Evolutionary conservation across 2,797 vertebrate species (phyloP).

Genomic region (Pangasius djambal): DNA sequence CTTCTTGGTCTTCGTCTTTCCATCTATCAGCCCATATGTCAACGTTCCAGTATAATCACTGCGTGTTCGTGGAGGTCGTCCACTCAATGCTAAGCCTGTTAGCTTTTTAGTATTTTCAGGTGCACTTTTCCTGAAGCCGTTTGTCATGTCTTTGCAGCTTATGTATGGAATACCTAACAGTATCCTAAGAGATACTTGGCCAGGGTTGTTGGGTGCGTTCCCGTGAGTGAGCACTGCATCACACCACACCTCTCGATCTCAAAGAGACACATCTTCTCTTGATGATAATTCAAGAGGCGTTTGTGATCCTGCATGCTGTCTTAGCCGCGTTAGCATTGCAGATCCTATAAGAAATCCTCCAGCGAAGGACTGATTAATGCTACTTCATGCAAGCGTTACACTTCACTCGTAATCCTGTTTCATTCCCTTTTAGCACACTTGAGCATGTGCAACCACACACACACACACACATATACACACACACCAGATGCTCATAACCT

Average conservation of each 20-base stretch:
- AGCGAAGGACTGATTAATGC: neutral
- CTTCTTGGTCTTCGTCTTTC: neutral
- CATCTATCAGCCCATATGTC: neutral
- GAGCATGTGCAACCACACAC: neutral
- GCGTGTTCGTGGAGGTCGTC: neutral
- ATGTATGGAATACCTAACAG: neutral
- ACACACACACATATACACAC: neutral
- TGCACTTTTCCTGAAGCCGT: neutral
- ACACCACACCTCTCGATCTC: neutral
- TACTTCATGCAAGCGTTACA: neutral
- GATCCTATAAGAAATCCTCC: neutral
- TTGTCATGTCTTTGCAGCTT: neutral
- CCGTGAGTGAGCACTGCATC: neutral
- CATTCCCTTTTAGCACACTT: conserved; percentile 10
- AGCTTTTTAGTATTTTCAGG: neutral
- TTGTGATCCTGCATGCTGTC: neutral
- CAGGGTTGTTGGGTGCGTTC: neutral
- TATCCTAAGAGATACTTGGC: neutral
- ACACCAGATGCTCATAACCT: neutral
- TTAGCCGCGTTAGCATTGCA: neutral
- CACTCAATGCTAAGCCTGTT: neutral
- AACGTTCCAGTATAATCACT: neutral
- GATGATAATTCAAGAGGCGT: neutral
- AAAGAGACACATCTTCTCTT: neutral
- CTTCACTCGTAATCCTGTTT: conserved; percentile 6